phyloP scores from a whole-genome alignment of 2,888 invertebrate species.

The Dyspetes luteomarginatus region DNA sequence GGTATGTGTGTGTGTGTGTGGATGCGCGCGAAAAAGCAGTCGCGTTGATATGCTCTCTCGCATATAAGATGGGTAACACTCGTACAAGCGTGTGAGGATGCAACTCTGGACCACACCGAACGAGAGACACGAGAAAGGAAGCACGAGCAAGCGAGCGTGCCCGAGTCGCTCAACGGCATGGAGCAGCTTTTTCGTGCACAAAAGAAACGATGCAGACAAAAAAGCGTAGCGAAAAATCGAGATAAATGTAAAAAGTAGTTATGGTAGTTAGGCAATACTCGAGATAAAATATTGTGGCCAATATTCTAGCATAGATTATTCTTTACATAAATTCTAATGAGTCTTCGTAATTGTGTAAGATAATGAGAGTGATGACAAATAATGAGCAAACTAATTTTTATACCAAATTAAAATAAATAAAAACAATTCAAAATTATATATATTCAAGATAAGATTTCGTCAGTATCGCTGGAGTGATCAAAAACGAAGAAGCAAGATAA shows the following conservation, averaged over 20 bases:
- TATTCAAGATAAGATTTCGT: not conserved
- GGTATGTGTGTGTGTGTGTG: conserved; percentile 3
- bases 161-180: conserved; percentile 6
- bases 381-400: too few relatives aligned
- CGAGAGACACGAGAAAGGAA: conserved; percentile 46
- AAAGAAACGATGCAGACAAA: conserved; percentile 28
- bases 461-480: not conserved
- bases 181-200: conserved; percentile 3
- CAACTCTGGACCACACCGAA: too few relatives aligned
- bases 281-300: too few relatives aligned
- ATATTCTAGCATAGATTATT: too few relatives aligned
- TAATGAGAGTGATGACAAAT: too few relatives aligned
- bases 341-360: not conserved
- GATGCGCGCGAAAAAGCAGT: not conserved
- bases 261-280: too few relatives aligned
- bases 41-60: conserved; percentile 38
- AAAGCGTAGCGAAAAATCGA: conserved; percentile 3
- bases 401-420: too few relatives aligned
- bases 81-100: not conserved
- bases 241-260: not conserved
- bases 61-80: conserved; percentile 40
- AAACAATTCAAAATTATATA: not conserved
- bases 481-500: not conserved
- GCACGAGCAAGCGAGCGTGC: conserved; percentile 52
- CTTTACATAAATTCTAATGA: too few relatives aligned